phyloP scores from a whole-genome alignment of 2,888 invertebrate species.

The Ectobius pallidus region DNA sequence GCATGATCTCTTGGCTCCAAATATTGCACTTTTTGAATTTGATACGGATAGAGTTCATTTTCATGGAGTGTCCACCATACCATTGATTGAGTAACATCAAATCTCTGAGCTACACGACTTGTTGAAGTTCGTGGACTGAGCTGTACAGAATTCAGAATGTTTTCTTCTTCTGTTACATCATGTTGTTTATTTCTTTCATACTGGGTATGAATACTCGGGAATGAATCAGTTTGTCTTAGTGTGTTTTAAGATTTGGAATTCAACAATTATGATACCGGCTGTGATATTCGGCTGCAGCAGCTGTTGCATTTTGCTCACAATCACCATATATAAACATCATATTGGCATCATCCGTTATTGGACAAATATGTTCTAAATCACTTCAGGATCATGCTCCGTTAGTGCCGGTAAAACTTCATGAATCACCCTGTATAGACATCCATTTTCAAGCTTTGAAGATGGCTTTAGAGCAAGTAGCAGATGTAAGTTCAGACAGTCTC shows the following conservation, averaged over 20 bases:
- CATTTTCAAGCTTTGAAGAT: too few species aligned
- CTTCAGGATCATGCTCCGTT: too few species aligned
- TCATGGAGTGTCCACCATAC: neutral
- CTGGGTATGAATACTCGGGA: neutral
- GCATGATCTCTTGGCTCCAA: neutral
- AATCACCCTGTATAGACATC: too few species aligned
- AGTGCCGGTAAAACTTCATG: too few species aligned
- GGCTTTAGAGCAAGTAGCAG: too few species aligned
- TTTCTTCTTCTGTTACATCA: neutral
- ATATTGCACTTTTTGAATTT: neutral
- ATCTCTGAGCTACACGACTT: neutral
- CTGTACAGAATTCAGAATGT: neutral
- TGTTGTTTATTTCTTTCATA: neutral
- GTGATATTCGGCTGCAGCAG: too few species aligned
- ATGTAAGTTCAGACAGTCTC: too few species aligned
- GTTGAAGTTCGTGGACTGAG: neutral
- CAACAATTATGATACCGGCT: neutral
- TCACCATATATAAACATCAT: too few species aligned
- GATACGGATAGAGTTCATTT: neutral
- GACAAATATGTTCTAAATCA: too few species aligned
- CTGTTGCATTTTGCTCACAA: too few species aligned
- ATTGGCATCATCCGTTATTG: too few species aligned
- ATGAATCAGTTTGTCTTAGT: neutral
- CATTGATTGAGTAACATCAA: neutral
- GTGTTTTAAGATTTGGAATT: neutral